Conservation (phyloP, 2,113 vertebrate species). For the Macroglossus sobrinus region DNA sequence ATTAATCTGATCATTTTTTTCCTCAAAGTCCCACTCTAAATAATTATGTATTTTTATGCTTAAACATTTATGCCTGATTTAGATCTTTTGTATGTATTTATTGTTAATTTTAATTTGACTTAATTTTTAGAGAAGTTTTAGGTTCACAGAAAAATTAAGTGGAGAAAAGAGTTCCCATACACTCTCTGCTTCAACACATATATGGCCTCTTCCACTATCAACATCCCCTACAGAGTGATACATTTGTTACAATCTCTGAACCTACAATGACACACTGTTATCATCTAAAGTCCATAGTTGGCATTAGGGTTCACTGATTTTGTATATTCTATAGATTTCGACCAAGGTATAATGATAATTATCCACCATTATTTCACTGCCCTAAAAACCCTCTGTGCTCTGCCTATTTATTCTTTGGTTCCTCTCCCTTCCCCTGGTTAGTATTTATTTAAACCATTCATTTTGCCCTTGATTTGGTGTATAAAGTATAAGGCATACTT, state of each 20-base stretch:
- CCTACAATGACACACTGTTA: not conserved
- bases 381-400: not conserved
- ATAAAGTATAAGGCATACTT: not conserved
- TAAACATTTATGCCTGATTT: not conserved
- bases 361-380: not conserved
- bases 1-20: not conserved
- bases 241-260: not conserved
- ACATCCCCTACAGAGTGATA: not conserved
- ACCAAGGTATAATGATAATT: not conserved
- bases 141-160: not conserved
- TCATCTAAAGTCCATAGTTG: not conserved
- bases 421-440: not conserved
- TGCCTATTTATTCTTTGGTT: not conserved
- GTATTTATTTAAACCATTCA: not conserved
- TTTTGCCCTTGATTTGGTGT: not conserved
- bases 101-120: not conserved
- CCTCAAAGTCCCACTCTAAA: not conserved
- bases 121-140: not conserved
- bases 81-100: not conserved
- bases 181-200: not conserved
- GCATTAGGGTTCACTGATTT: not conserved
- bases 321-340: not conserved
- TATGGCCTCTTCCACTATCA: not conserved
- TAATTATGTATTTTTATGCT: not conserved
- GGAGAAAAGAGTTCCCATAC: not conserved